Evolutionary conservation across 2,797 vertebrate genomes (phyloP), one percentile per base, ranked within the genome.

Genomic region (Poecile montanus): DNA sequence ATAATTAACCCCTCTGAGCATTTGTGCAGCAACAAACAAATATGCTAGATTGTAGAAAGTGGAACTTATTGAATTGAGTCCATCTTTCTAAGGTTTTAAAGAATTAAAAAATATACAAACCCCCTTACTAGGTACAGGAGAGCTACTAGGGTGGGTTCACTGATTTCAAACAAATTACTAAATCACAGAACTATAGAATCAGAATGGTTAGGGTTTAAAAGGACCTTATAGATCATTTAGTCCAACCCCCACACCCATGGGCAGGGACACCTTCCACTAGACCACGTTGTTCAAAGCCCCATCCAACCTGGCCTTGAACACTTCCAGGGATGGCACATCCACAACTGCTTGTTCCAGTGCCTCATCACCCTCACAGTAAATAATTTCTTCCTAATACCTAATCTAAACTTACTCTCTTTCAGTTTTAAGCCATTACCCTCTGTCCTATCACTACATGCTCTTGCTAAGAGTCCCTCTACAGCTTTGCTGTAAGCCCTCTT

Each of bases 251-350:
- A 53, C 30, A 18, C 18, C 16, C 40, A 78, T 1, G 3, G 53
- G 11, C 30, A 36, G 53, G 22, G 13, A 23, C 40, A 60, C 11
- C 16, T 78, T 23, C 9, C 34, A 29, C 30, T 32, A 22, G 51
- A 71, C 14, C 10, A 36, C 0, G 0, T 15, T 47, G 21, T 17
- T 78, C 40, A 27, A 65, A 47, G 18, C 6, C 40, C 19, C 61
- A 40, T 36, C 16, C 47, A 53, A 4, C 16, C 26, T 42, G 47
- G 6, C 22, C 40, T 66, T 34, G 34, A 84, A 48, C 26, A 32
- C 11, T 57, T 44, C 11, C 30, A 60, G 18, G 29, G 11, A n/a
- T 51, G 27, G 44, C 0, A 1, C 20, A 50, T 47, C 11, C 34
- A 32, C 34, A 36, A 3, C 9, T 47, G 58, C 18, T 10, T 25